Evolutionary conservation across 2,888 invertebrate species (phyloP).

Genomic region (Thera britannica): DNA sequence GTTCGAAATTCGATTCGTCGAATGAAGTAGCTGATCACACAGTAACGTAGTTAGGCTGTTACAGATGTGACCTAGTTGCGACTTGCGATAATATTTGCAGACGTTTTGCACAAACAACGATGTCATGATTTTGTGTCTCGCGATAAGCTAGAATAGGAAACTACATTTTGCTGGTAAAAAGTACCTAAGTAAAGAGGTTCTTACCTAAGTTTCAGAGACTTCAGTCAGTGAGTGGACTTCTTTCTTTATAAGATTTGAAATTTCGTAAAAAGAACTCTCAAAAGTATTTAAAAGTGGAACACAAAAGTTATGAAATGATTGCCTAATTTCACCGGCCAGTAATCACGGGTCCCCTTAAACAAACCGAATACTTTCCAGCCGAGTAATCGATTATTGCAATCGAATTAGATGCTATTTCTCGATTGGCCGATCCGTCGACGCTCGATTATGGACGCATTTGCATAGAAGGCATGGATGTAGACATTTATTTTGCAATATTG

Average conservation of each 20-base stretch:
- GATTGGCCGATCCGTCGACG: constrained; percentile 66
- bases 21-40: constrained; percentile 30
- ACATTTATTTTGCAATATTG: no score
- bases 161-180: no score
- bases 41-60: constrained; percentile 25
- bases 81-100: constrained; percentile 19
- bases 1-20: constrained; percentile 20
- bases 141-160: no score
- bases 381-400: constrained; percentile 53
- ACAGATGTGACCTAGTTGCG: constrained; percentile 30
- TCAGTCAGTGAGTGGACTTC: no score
- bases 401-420: constrained; percentile 74
- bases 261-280: not conserved
- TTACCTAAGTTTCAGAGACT: no score
- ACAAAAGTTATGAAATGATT: constrained; percentile 5
- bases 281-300: constrained; percentile 10
- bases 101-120: not conserved
- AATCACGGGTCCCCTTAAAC: constrained; percentile 32
- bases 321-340: constrained; percentile 26
- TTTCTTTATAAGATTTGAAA: no score
- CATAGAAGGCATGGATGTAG: not conserved
- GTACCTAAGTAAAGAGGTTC: no score
- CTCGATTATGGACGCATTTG: constrained; percentile 42
- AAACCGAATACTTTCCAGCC: constrained; percentile 39
- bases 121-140: no score